Base-by-base conservation (phyloP, 2,888 invertebrate genomes). In the Mythimna pallens region DNA sequence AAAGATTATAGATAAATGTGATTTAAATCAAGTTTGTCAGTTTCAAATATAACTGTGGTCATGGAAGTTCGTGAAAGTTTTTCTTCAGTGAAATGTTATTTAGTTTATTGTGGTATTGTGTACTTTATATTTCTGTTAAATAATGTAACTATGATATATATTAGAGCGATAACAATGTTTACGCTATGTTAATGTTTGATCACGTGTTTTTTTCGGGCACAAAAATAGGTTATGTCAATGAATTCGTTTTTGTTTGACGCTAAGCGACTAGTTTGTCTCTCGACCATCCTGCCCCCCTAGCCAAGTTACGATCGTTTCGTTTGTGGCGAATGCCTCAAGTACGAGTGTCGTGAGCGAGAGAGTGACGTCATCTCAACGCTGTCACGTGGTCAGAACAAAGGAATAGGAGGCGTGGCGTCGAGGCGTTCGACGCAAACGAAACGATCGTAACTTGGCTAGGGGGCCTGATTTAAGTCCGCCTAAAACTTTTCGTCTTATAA, bases 51-150 rank as follows among this genome's bases (percentile, higher is more conserved):
- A 22, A 73, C 9, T 1, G 34, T 36, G 36, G 54, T 12, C 43
- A 72, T 73, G 62, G 12, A 25, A 25, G 17, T 73, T 55, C 0
- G n/a, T 25, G 34, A 40, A 1, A 25, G 25, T 14, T 43, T 54
- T 2, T 36, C 2, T 47, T 20, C 17, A 55, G 4, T 73, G 25
- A 63, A n/a, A 73, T 73, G n/a, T 50, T 36, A 73, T 17, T 34
- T 25, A 2, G 8, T 17, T 20, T 14, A 2, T 3, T 55, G 17
- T 20, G 55, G 36, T 55, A 55, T 25, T 17, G 47, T 72, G 25
- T 10, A 0, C 2, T 47, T 47, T 70, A n/a, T 0, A 9, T 5
- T 55, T 70, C 17, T 2, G 20, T 4, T 57, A 54, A 10, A 22
- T 54, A 34, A 9, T 57, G 9, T 22, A 9, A 8, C 10, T 54